Percentiles rank a stretch among this genome's conserved stretches.
phyloP scores from a whole-genome alignment of 2,113 vertebrate species.

The Semnopithecus entellus region DNA sequence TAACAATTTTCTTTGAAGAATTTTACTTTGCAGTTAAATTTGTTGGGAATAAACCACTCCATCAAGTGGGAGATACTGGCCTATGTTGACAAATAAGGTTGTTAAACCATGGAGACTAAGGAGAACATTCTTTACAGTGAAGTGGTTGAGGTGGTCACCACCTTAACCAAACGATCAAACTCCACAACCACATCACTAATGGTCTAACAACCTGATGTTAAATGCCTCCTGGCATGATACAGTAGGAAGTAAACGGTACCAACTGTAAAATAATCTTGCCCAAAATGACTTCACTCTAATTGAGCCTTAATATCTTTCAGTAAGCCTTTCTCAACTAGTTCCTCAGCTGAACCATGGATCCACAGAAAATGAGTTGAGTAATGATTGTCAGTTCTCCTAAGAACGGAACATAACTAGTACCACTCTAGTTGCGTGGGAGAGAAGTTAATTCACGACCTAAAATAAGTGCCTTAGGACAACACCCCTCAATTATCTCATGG shows the following conservation, averaged over 20 bases:
- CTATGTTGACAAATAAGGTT: conserved; percentile 36
- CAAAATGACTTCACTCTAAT: neutral
- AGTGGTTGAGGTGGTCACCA: neutral
- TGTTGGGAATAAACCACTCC: conserved; percentile 4
- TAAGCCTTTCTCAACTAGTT: neutral
- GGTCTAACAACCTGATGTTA: neutral
- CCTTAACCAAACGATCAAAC: neutral
- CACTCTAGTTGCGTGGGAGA: neutral
- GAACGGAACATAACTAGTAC: neutral
- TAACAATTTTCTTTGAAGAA: conserved; percentile 12
- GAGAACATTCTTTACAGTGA: neutral
- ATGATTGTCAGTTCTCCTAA: neutral
- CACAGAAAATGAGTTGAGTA: neutral
- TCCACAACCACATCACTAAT: neutral
- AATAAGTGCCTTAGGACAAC: neutral
- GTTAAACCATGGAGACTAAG: neutral
- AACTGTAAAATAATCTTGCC: neutral
- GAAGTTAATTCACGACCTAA: neutral
- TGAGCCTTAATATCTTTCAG: neutral
- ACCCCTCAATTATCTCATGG: neutral
- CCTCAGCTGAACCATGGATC: neutral
- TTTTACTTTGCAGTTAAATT: neutral
- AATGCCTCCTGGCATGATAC: neutral
- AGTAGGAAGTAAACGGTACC: neutral
- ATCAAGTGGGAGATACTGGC: neutral